Evolutionary conservation across 2,113 vertebrate genomes (phyloP).

Genomic region (Hemicordylus capensis): DNA sequence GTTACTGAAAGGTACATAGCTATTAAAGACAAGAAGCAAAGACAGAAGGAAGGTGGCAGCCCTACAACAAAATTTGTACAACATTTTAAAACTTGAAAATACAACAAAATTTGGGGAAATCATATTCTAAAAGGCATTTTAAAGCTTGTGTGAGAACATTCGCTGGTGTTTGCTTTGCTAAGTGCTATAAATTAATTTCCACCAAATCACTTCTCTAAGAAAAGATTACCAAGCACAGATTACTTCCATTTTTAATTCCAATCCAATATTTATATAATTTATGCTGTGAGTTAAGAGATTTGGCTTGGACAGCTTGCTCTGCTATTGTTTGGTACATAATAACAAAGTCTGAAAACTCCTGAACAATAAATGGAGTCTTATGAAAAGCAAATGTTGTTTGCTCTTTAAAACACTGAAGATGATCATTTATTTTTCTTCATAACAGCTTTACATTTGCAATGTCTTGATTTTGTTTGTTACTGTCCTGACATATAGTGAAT

Average conservation of each 20-base stretch:
- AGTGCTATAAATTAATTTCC: too few species aligned
- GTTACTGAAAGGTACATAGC: background rate
- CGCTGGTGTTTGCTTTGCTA: too few species aligned
- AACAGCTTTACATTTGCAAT: background rate
- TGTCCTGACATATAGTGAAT: background rate
- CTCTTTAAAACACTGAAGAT: background rate
- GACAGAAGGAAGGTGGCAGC: background rate
- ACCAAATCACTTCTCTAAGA: too few species aligned
- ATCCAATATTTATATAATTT: background rate
- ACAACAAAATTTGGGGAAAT: background rate
- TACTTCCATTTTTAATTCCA: background rate
- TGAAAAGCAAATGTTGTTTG: background rate
- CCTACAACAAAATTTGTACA: too few species aligned
- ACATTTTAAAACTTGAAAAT: background rate
- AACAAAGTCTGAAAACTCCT: background rate
- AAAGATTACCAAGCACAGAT: too few species aligned
- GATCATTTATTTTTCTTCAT: background rate
- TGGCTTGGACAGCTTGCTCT: background rate
- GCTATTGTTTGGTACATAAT: background rate
- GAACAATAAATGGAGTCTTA: background rate
- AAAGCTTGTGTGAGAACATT: too few species aligned
- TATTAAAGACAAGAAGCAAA: background rate
- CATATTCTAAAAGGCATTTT: background rate
- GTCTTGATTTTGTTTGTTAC: background rate
- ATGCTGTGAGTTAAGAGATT: background rate